Percentiles rank a stretch among this genome's conserved stretches.
These are phyloP conservation scores for Oceanodroma tethys DNA, from an alignment of 2,113 vertebrate species.

Conservation along the genomic window DNA sequence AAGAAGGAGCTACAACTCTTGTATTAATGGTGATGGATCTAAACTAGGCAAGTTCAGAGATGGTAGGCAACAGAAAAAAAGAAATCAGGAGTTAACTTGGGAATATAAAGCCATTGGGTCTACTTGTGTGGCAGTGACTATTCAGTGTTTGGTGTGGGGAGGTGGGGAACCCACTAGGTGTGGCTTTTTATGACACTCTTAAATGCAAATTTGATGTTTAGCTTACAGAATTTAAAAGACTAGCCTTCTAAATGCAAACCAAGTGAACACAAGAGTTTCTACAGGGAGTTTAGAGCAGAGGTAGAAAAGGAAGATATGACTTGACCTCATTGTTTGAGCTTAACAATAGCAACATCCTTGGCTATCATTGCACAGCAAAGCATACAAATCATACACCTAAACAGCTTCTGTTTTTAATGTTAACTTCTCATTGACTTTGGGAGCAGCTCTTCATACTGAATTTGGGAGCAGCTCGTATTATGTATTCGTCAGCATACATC, in stretches of 20 bases:
- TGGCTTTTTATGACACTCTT: neutral
- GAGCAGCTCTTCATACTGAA: neutral
- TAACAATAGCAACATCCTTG: neutral
- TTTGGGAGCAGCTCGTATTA: neutral
- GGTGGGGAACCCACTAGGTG: neutral
- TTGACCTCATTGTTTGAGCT: neutral
- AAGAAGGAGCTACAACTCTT: neutral
- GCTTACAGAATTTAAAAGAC: neutral
- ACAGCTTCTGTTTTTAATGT: neutral
- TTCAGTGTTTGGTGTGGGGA: fast-evolving
- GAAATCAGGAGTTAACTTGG: neutral
- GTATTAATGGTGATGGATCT: neutral
- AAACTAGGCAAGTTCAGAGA: neutral
- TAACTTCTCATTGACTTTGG: neutral
- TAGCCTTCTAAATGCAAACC: neutral
- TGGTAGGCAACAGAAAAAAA: neutral
- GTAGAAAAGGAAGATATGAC: neutral
- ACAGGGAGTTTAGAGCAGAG: neutral
- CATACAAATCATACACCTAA: neutral
- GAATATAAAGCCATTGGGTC: neutral
- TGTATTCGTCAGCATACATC: neutral
- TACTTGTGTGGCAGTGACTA: neutral
- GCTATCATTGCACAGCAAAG: neutral
- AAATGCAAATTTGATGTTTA: neutral
- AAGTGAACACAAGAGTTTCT: neutral